Percentiles rank a stretch among this genome's conserved stretches.
phyloP scores from a whole-genome alignment of 2,888 invertebrate genomes.

The Drosophila monieri region DNA sequence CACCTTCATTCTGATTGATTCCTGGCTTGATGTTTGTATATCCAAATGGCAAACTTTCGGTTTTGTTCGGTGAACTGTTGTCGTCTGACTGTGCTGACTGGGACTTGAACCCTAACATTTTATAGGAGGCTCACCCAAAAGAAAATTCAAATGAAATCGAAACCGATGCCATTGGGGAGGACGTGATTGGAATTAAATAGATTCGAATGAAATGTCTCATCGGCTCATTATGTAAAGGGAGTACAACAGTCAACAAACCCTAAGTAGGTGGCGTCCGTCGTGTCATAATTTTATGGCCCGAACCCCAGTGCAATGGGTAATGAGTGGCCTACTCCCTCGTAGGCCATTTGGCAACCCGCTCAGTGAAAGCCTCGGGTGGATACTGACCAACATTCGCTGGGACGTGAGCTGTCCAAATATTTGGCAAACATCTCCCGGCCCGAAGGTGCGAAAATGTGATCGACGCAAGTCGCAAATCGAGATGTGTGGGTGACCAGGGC shows the following conservation, averaged over 20 bases:
- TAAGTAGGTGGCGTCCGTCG: constrained; percentile 51
- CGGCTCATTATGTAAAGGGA: constrained; percentile 69
- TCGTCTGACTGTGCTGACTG: constrained; percentile 76
- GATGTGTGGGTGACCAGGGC: constrained; percentile 24
- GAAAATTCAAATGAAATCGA: constrained; percentile 67
- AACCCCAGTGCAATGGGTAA: constrained; percentile 46
- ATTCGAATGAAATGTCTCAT: constrained; percentile 45
- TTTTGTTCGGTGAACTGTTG: constrained; percentile 67
- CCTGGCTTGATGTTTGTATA: constrained; percentile 77
- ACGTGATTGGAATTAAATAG: constrained; percentile 59
- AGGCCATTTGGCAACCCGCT: constrained; percentile 48
- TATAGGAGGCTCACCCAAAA: constrained; percentile 65
- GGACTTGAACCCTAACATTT: constrained; percentile 63
- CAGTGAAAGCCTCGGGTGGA: constrained; percentile 22
- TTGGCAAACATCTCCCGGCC: constrained; percentile 28
- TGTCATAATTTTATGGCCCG: constrained; percentile 72
- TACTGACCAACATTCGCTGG: constrained; percentile 19
- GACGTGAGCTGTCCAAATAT: constrained; percentile 37
- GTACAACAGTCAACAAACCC: constrained; percentile 62
- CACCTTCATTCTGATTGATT: constrained; percentile 83
- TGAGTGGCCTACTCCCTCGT: constrained; percentile 40
- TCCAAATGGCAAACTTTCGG: constrained; percentile 66
- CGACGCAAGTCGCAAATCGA: constrained; percentile 25
- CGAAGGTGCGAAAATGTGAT: constrained; percentile 34
- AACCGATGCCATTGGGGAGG: constrained; percentile 61